Evolutionary conservation across 2,113 vertebrate species (phyloP).

Genomic region (Myotis brandtii): DNA sequence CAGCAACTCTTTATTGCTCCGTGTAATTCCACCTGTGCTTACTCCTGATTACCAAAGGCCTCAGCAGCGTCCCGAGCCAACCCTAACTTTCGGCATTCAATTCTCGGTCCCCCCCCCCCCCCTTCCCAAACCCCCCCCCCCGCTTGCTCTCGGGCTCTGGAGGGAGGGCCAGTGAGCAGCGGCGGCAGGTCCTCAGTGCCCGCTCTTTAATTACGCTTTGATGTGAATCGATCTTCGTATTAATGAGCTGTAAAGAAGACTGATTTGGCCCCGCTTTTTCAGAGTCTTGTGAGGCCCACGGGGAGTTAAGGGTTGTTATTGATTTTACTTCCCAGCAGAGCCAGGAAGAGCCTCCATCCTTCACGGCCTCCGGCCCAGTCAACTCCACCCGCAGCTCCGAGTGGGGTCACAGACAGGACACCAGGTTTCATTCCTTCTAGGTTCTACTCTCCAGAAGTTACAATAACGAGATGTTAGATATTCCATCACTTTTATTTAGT

Average conservation of each 20-base stretch:
- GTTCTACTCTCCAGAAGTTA: neutral
- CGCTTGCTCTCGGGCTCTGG: neutral
- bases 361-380: neutral
- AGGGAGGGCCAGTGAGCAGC: neutral
- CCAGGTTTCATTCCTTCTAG: neutral
- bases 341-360: slow-evolving; percentile 5
- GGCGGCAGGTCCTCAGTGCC: neutral
- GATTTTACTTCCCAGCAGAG: slow-evolving; percentile 77
- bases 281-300: slow-evolving; percentile 75
- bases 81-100: neutral
- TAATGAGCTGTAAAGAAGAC: slow-evolving; percentile 84
- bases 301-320: slow-evolving; percentile 79
- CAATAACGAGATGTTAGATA: neutral
- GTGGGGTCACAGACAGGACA: neutral
- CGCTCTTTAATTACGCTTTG: slow-evolving; percentile 84
- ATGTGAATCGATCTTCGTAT: slow-evolving; percentile 83
- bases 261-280: slow-evolving; percentile 72
- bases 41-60: neutral
- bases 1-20: neutral
- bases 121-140: too few relatives aligned
- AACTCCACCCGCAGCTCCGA: neutral
- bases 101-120: neutral
- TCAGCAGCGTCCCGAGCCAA: neutral
- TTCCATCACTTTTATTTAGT: neutral
- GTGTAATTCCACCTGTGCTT: neutral